These are phyloP conservation scores for Pyrrhosoma nymphula DNA, from an alignment of 2,888 invertebrate species.

Conservation along the genomic window DNA sequence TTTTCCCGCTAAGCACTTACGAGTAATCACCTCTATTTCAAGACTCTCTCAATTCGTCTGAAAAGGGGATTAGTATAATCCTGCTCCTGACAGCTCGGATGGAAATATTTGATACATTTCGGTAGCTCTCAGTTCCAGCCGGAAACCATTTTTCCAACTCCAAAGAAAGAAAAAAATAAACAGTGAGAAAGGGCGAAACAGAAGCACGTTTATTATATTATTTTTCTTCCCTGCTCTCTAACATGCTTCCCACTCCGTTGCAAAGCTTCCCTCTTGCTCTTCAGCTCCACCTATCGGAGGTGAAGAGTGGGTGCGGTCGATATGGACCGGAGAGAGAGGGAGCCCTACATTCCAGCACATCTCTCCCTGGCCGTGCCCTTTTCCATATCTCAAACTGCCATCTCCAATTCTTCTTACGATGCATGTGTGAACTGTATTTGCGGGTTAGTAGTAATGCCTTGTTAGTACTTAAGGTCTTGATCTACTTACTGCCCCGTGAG, in stretches of 20 bases:
- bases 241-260: not conserved
- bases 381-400: not conserved
- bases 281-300: not conserved
- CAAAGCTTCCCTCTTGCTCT: not conserved
- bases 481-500: not conserved
- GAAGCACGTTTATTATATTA: not conserved
- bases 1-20: not conserved
- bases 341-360: not conserved
- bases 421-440: not conserved
- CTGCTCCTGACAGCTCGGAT: not conserved
- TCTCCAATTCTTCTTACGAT: not conserved
- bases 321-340: not conserved
- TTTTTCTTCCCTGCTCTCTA: not conserved
- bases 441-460: not conserved
- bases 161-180: too few relatives aligned
- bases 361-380: not conserved
- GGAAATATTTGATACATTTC: conserved; percentile 32
- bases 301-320: not conserved
- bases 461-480: not conserved
- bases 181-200: not conserved
- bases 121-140: conserved; percentile 2
- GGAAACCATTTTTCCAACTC: not conserved
- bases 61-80: not conserved
- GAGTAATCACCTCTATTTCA: not conserved
- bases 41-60: not conserved